These are phyloP conservation scores for Tricholauxania praeusta DNA, from an alignment of 2,888 invertebrate species.

Conservation along the genomic window DNA sequence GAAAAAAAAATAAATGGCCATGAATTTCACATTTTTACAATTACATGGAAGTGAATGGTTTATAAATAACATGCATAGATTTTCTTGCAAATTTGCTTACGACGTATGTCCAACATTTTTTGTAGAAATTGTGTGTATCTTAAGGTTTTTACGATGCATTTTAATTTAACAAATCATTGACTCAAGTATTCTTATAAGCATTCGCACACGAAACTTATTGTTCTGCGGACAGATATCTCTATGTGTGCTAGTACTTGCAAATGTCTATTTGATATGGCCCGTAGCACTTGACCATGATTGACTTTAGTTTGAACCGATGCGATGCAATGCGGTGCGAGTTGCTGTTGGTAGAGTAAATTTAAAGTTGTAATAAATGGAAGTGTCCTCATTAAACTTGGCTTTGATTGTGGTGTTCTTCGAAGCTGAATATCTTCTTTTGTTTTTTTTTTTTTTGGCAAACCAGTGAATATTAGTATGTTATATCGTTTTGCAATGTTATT, in stretches of 20 bases:
- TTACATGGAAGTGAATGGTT: slow-evolving; percentile 12
- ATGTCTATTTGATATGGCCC: slow-evolving; percentile 7
- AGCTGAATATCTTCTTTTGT: background rate
- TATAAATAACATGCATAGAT: background rate
- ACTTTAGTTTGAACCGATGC: slow-evolving; percentile 1
- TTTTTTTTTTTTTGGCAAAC: background rate
- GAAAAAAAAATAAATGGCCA: slow-evolving; percentile 1
- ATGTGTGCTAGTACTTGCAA: background rate
- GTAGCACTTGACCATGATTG: slow-evolving; percentile 26
- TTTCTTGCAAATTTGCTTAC: background rate
- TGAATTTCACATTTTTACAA: slow-evolving; percentile 23
- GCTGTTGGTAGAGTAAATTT: background rate
- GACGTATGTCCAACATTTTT: no score
- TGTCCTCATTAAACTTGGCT: slow-evolving; percentile 20
- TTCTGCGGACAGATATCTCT: no score
- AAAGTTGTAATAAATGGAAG: background rate
- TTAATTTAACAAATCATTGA: slow-evolving; percentile 19
- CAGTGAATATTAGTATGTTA: background rate
- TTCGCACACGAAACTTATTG: background rate
- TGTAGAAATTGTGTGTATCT: no score
- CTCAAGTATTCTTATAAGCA: background rate
- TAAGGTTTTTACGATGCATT: slow-evolving; percentile 2
- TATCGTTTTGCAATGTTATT: no score
- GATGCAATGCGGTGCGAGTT: background rate
- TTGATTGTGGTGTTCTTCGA: background rate